A percentile compares a stretch with the other conserved stretches of the same genome.
These are phyloP conservation scores for Atherinosoma microstoma DNA, from an alignment of 2,797 vertebrate genomes.

Conservation along the genomic window DNA sequence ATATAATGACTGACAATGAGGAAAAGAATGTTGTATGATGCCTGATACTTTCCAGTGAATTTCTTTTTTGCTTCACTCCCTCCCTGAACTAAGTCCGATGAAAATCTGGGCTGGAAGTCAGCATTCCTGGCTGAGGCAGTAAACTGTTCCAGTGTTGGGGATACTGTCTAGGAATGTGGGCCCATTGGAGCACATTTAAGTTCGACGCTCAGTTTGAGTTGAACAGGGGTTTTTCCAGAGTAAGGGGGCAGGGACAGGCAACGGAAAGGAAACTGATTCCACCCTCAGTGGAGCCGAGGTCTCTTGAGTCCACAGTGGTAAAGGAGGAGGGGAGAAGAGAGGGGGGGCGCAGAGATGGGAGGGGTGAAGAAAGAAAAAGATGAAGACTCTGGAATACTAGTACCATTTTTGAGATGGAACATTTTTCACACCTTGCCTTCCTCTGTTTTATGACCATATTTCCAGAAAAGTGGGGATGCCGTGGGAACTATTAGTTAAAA, in stretches of 20 bases:
- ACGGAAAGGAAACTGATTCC: slow-evolving; percentile 69
- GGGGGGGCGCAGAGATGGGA: slow-evolving; percentile 24
- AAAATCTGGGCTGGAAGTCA: slow-evolving; percentile 66
- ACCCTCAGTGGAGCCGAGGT: slow-evolving; percentile 62
- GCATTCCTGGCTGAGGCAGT: slow-evolving; percentile 72
- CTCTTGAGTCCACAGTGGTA: slow-evolving; percentile 58
- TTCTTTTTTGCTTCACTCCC: slow-evolving; percentile 40
- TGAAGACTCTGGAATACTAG: slow-evolving; percentile 50
- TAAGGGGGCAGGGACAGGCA: slow-evolving; percentile 31
- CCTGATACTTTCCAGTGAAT: slow-evolving; percentile 52
- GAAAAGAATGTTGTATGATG: slow-evolving; percentile 49
- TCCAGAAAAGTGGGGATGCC: too few species aligned
- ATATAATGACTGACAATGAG: slow-evolving; percentile 35
- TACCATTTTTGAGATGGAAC: slow-evolving; percentile 46
- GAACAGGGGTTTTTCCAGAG: slow-evolving; percentile 63
- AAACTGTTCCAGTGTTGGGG: slow-evolving; percentile 70
- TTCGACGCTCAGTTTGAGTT: slow-evolving; percentile 36
- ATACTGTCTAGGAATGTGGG: slow-evolving; percentile 79
- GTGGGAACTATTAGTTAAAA: too few species aligned
- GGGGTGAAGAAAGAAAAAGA: slow-evolving; percentile 47
- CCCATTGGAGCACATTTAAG: slow-evolving; percentile 56
- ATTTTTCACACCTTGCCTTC: slow-evolving; percentile 15
- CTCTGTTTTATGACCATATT: too few species aligned
- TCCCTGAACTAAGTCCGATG: slow-evolving; percentile 62
- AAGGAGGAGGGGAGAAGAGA: slow-evolving; percentile 29